Evolutionary conservation across 2,797 vertebrate species (phyloP).

Genomic region (Alauda arvensis): DNA sequence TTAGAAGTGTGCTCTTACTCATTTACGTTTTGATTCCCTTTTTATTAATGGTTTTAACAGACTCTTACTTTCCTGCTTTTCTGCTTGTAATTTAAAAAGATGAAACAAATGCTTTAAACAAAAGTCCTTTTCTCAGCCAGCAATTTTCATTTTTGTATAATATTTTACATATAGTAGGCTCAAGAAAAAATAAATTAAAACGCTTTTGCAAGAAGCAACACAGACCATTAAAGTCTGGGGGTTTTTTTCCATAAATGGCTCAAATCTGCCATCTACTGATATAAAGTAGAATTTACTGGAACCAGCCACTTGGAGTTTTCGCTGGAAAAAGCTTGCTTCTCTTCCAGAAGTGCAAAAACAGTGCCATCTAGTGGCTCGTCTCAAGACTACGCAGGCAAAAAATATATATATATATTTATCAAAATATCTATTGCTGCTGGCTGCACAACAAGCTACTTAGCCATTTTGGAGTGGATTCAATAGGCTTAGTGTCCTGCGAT

Average conservation of each 20-base stretch:
- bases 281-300: background rate
- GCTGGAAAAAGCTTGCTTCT: rapidly evolving
- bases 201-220: constrained; percentile 31
- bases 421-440: constrained; percentile 34
- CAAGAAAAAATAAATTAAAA: constrained; percentile 64
- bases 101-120: constrained; percentile 65
- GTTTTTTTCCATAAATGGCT: constrained; percentile 39
- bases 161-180: background rate
- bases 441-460: constrained; percentile 29
- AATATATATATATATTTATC: background rate
- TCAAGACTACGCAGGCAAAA: background rate
- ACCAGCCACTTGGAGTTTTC: background rate
- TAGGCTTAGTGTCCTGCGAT: background rate
- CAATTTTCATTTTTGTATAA: constrained; percentile 26
- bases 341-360: constrained; percentile 46
- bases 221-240: background rate
- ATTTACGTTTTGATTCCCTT: constrained; percentile 66
- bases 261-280: constrained; percentile 75
- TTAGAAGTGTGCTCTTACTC: constrained; percentile 60
- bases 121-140: constrained; percentile 31
- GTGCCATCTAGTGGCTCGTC: constrained; percentile 70
- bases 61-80: constrained; percentile 39
- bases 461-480: constrained; percentile 26
- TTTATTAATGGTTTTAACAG: constrained; percentile 60
- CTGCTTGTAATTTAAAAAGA: constrained; percentile 48